Percentiles rank a stretch among this genome's conserved stretches.
phyloP scores from a whole-genome alignment of 2,888 invertebrate genomes.

The Hydraecia micacea region DNA sequence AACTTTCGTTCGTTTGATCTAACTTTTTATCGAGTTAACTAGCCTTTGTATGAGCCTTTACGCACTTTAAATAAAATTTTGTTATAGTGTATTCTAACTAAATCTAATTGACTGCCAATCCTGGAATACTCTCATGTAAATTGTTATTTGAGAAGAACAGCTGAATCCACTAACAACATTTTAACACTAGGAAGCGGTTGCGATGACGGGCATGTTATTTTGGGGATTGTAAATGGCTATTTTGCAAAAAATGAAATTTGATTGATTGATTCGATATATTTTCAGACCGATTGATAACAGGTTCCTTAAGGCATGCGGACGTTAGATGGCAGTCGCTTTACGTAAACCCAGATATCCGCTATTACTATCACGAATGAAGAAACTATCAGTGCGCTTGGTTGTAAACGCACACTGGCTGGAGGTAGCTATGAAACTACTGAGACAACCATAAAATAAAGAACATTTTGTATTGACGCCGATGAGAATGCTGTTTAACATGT shows the following conservation, averaged over 20 bases:
- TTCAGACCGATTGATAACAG: conserved; percentile 17
- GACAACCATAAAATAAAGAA: conserved; percentile 20
- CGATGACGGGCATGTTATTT: conserved; percentile 2
- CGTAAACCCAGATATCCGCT: conserved; percentile 58
- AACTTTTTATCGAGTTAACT: conserved; percentile 50
- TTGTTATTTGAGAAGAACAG: not conserved
- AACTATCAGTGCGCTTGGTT: conserved; percentile 20
- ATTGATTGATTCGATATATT: conserved; percentile 21
- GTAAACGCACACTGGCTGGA: conserved; percentile 10
- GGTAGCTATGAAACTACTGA: not conserved
- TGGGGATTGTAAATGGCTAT: not conserved
- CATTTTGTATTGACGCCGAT: conserved; percentile 18
- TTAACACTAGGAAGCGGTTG: not conserved
- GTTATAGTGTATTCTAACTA: not conserved
- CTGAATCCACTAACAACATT: not conserved
- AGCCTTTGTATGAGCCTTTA: conserved; percentile 18
- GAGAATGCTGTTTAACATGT: conserved; percentile 44
- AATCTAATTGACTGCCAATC: not conserved
- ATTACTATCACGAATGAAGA: conserved; percentile 44
- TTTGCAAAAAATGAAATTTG: conserved; percentile 1
- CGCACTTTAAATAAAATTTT: not conserved
- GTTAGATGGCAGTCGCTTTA: conserved; percentile 46
- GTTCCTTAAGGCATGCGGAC: conserved; percentile 36
- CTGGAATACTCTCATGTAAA: not conserved
- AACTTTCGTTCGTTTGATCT: conserved; percentile 49